phyloP scores from a whole-genome alignment of 2,888 invertebrate species.

The Laspeyria flexula region DNA sequence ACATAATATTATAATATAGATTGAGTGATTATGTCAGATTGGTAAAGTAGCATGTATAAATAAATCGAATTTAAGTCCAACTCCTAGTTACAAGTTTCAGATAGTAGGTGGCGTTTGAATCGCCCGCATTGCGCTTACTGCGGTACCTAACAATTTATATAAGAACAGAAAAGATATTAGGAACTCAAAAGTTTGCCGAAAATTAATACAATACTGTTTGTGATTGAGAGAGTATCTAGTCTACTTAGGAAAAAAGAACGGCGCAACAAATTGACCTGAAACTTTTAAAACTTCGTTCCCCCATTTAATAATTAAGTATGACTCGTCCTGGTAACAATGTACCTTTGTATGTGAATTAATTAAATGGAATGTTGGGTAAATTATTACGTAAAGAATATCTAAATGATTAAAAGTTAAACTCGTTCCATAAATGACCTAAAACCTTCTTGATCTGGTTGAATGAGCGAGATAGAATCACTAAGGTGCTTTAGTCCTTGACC shows the following conservation, averaged over 20 bases:
- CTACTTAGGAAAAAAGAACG: not conserved
- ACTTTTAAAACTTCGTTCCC: no score
- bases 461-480: slow-evolving; percentile 54
- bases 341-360: no score
- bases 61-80: no score
- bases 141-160: slow-evolving; percentile 22
- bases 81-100: slow-evolving; percentile 22
- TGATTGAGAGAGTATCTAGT: not conserved
- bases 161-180: slow-evolving; percentile 8
- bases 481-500: slow-evolving; percentile 64
- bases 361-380: not conserved
- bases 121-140: slow-evolving; percentile 45
- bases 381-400: not conserved
- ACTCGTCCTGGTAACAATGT: no score
- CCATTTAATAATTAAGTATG: no score
- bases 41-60: no score
- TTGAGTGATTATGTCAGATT: no score
- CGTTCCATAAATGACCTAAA: slow-evolving; percentile 53
- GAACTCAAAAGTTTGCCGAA: not conserved
- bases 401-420: slow-evolving; percentile 34
- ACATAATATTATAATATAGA: no score
- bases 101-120: slow-evolving; percentile 35
- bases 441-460: slow-evolving; percentile 47
- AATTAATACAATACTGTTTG: not conserved
- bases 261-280: no score